Conservation (phyloP, 2,888 invertebrate species). For the Heliconius cydno region DNA sequence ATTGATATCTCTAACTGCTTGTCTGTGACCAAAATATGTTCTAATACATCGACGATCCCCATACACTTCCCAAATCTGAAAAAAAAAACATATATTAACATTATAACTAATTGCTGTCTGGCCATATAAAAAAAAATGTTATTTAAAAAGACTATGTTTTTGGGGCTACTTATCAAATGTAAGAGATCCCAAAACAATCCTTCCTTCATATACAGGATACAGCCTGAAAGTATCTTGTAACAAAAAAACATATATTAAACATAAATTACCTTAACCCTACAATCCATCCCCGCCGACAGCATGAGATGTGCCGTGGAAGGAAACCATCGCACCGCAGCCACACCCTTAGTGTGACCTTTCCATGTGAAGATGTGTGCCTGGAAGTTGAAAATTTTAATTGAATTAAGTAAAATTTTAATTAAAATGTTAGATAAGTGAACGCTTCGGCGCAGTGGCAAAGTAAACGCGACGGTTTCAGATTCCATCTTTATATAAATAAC, state of each 20-base stretch:
- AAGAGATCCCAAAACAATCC: neutral
- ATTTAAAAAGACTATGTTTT: too few species aligned
- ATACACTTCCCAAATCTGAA: constrained; percentile 98
- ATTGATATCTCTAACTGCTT: constrained; percentile 97
- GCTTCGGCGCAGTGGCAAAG: too few species aligned
- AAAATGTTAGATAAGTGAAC: too few species aligned
- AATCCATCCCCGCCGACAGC: constrained; percentile 98
- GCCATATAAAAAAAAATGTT: too few species aligned
- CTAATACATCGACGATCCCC: constrained; percentile 95
- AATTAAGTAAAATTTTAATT: neutral
- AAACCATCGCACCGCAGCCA: constrained; percentile 97
- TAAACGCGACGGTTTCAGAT: too few species aligned
- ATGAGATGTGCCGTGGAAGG: constrained; percentile 97
- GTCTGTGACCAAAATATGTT: constrained; percentile 97
- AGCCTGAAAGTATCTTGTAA: neutral
- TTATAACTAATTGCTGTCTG: too few species aligned
- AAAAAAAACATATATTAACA: neutral
- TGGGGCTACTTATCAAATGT: too few species aligned
- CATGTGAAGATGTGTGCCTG: constrained; percentile 96
- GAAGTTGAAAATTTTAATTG: neutral
- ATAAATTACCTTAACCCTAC: constrained; percentile 89
- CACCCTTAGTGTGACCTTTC: constrained; percentile 98
- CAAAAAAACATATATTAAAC: neutral
- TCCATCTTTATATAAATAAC: too few species aligned
- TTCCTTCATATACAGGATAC: neutral